phyloP scores from a whole-genome alignment of 1,140 invertebrate genomes.

The Ceratina australensis region DNA sequence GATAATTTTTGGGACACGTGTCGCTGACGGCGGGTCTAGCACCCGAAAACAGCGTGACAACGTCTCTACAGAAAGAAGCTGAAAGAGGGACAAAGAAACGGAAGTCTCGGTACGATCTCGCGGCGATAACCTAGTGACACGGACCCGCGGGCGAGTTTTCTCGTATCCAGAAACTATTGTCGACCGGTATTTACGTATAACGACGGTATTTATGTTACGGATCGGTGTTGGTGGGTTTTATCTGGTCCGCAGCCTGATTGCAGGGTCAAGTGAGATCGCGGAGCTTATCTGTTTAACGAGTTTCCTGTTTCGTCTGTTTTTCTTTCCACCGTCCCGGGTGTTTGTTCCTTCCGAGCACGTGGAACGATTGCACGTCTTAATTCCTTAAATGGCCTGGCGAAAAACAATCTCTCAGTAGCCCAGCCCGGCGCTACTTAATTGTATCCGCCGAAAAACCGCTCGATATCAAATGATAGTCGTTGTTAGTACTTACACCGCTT shows the following conservation, averaged over 20 bases:
- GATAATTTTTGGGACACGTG: slow-evolving; percentile 4
- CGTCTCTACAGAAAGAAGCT: not conserved
- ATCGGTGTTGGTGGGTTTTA: slow-evolving; percentile 37
- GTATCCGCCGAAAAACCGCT: slow-evolving; percentile 9
- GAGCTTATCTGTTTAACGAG: slow-evolving; percentile 43
- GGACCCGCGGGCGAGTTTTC: slow-evolving; percentile 24
- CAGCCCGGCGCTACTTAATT: slow-evolving; percentile 14
- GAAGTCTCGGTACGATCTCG: slow-evolving; percentile 60
- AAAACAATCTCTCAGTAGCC: slow-evolving; percentile 20
- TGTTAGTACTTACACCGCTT: too few relatives aligned
- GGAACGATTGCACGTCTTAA: slow-evolving; percentile 27
- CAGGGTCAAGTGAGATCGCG: slow-evolving; percentile 22
- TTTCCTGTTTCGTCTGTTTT: slow-evolving; percentile 31
- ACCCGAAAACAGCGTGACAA: not conserved
- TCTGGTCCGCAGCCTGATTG: slow-evolving; percentile 31
- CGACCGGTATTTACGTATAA: slow-evolving; percentile 34
- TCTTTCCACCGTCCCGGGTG: not conserved
- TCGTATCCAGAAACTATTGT: slow-evolving; percentile 42
- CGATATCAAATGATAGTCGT: too few relatives aligned
- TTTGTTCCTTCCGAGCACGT: slow-evolving; percentile 29
- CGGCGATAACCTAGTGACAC: slow-evolving; percentile 67
- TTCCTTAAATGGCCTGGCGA: slow-evolving; percentile 22
- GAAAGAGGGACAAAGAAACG: not conserved
- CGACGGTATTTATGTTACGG: slow-evolving; percentile 33
- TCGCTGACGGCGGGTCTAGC: not conserved